Base-by-base conservation (phyloP, 2,113 vertebrate genomes). In the Scomber scombrus region DNA sequence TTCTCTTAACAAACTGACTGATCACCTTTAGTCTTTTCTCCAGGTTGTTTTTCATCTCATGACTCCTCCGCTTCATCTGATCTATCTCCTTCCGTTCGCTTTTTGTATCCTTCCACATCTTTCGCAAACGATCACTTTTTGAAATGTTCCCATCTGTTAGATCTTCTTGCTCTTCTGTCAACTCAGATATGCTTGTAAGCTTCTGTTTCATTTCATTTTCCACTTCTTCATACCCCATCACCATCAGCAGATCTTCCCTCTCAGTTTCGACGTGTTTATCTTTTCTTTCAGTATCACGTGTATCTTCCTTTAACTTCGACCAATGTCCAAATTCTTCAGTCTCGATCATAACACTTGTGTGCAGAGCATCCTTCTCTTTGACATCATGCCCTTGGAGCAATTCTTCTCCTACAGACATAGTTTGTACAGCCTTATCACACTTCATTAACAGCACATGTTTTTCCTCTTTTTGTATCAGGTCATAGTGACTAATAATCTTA, bases 101-200 rank as follows among this genome's bases (percentile, higher is more conserved):
- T 77, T 61, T 62, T 1, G 80, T 92, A 10, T 88, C 69, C 12
- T 82, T 90, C 90, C 88, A 92, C 1, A 88, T 67, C 34, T 63
- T 68, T 63, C 49, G 47, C 23, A 91, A 54, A 46, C 3, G 14
- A 13, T 86, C 66, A 19, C 9, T 60, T 55, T 65, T 83, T 15
- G 47, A 79, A 3, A 61, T 52, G 15, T 60, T 45, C 1, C 43
- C 5, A 8, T 66, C 45, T 34, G 16, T 62, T 2, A 50, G 56
- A 15, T 58, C 13, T 13, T 45, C 3, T 43, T 71, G 5, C 2
- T 21, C 56, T 62, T 3, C 4, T 3, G 15, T 7, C 0, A 13
- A 18, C 7, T 19, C 1, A 0, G 19, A 31, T 2, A 23, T 1
- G 4, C 5, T 15, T 68, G 2, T 10, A 75, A 21, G 4, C 5